Base-by-base conservation (phyloP, 2,797 vertebrate genomes). In the Parauchenoglanis ngamensis region DNA sequence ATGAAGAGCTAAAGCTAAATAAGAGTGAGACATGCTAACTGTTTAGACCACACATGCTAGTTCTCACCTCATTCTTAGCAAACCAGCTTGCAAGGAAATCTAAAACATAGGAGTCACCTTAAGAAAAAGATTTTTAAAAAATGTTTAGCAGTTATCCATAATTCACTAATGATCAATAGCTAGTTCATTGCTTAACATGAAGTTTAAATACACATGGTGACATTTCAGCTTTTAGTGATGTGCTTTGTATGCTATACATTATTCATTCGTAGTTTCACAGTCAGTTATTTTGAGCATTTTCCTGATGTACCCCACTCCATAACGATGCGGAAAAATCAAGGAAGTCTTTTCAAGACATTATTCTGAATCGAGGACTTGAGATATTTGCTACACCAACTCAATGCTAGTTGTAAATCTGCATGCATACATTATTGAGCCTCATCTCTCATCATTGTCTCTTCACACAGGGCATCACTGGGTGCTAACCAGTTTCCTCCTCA, bases 171-270 rank as follows among this genome's bases (percentile, higher is more conserved):
- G 15, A 80, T 31, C 80, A 23, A 65, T 35, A 52, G 70, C 56
- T 73, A 77, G 79, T 63, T 75, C 12, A 65, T 54, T 79, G 61
- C 12, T 87, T 54, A 70, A 75, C n/a, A 25, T 84, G 67, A 85
- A 89, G 86, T 85, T 90, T 87, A 83, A 87, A 89, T 78, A 78
- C 90, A 88, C 89, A 82, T 76, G 46, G 56, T 79, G 86, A 87
- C 61, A 68, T 76, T 78, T 61, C 21, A 1, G 73, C 85, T 72
- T 67, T 72, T 67, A 61, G 80, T 75, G 54, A 44, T 49, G 85
- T 88, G 82, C 83, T 89, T 31, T 59, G 70, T 79, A 79, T 59
- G 72, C 31, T 68, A 76, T 67, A 75, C 68, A 25, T 44, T 56
- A 49, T 88, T 73, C 35, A 77, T 31, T 49, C 28, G 21, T 54